Base-by-base conservation (phyloP, 2,888 invertebrate genomes). In the Habroteleia sp. region DNA sequence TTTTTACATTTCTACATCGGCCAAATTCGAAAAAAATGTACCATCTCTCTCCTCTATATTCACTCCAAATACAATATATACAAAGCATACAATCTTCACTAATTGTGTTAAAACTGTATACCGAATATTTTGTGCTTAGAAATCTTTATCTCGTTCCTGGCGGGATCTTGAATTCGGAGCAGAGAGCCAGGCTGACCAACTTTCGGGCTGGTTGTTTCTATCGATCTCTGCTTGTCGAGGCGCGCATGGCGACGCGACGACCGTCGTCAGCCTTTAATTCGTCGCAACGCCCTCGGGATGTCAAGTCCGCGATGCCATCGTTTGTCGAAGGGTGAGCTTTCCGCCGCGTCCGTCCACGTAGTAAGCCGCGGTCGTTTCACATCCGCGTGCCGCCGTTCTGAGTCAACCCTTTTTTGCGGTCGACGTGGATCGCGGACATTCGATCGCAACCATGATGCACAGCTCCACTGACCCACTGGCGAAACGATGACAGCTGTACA, bases 271-370 rank as follows among this genome's bases (percentile, higher is more conserved):
- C 73, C 68, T 77, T 77, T 76, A 76, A 78, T 78, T 76, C 77
- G 74, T 78, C 79, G 78, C 74, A 74, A 77, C 79, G 79, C 78
- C 79, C 78, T 76, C 78, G 75, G 58, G 66, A 75, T 75, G 56
- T 48, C 75, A 50, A 66, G 75, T 71, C 56, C 46, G 52, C 31
- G 41, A 41, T 31, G 60, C 54, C 46, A 75, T 31, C 66, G 60
- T 48, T 46, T 54, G 62, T 33, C 62, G 56, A 68, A 42, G 54
- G 66, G 31, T 39, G 46, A 48, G 10, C 41, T 48, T 50, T 10
- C 7, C 7, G 20, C 56, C 54, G 42, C 52, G 35, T 10, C 11
- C 13, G n/a, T 20, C 39, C 10, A 20, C 39, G 39, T 10, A 2
- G 2, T n/a, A 41, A 8, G 7, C 5, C 33, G 37, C 37, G 35